Base-by-base conservation (phyloP, 2,113 vertebrate genomes). In the Lanius ludovicianus region DNA sequence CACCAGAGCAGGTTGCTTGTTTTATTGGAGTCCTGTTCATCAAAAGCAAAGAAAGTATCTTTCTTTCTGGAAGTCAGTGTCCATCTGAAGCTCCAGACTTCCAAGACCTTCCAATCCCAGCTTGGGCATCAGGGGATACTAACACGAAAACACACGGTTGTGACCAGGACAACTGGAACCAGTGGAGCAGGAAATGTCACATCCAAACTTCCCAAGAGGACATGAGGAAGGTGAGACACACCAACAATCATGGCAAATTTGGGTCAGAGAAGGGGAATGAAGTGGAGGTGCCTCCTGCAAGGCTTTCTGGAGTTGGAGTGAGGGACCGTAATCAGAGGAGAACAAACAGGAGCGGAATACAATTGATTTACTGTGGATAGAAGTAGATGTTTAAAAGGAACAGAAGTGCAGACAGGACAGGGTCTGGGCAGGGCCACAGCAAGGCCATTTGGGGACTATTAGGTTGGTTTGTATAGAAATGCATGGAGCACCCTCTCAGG, bases 101-200 rank as follows among this genome's bases (percentile, higher is more conserved):
- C 39, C 46, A 46, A 55, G 50, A 35, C 28, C 13, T 71, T 53
- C 49, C 60, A 67, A 67, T 79, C 9, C 19, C 41, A 30, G 53
- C 65, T 53, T 0, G 0, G 19, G 4, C 1, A 0, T 20, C 24
- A 17, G 0, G 1, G 31, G 19, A 14, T 33, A 35, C 39, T 69
- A 27, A 78, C 10, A 33, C 5, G 21, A 35, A 76, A 50, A 2
- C 44, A 47, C 55, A 57, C 4, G 6, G 14, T 1, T 71, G 47
- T 42, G 68, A 59, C 10, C 56, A 63, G 70, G 13, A 44, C n/a
- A 24, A 2, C 21, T 37, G 42, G 39, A 47, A 39, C 20, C 7
- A 62, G 13, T 13, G 15, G 6, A 65, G 22, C 22, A 59, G 31
- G 6, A n/a, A 23, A 22, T 62, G 27, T 24, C 47, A 6, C 28